Base-by-base conservation (phyloP, 2,888 invertebrate species). In the Sycophila texana region DNA sequence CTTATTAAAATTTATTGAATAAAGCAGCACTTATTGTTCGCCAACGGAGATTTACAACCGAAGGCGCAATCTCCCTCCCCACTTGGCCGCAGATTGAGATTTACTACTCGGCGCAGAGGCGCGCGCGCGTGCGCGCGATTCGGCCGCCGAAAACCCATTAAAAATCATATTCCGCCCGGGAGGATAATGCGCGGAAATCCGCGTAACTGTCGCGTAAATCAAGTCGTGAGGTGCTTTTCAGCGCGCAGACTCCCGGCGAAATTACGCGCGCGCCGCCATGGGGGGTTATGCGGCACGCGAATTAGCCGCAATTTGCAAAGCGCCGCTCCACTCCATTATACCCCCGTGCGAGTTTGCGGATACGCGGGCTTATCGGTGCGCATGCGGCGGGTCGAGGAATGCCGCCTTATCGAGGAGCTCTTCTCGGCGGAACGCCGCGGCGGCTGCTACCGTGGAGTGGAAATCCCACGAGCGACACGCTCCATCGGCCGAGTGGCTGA, bases 271-370 rank as follows among this genome's bases (percentile, higher is more conserved):
- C n/a, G n/a, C n/a, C 18, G 55, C 5, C 13, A 26, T 16, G 61
- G 22, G 22, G 22, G 13, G 60, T 13, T 60, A 13, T 16, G 22
- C 47, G 26, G 53, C 30, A 18, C 65, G 65, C 65, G 20, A 75
- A 75, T 75, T 75, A 75, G 68, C 53, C 51, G 30, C 47, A 74
- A 74, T 74, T 75, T 75, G 75, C 67, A 68, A 55, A 16, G 20
- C 16, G 51, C 5, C 5, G 22, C 26, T 26, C 10, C n/a, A 4
- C 39, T 71, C 71, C 53, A 73, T 73, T 73, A 73, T 73, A 1
- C 5, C 51, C 66, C 49, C 7, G 20, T 7, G n/a, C 49, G 1
- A 63, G 26, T n/a, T 18, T 18, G 26, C 26, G 26, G 26, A 26
- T 26, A 26, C 26, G 26, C 26, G n/a, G n/a, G 49, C 66, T 66